phyloP scores from a whole-genome alignment of 2,113 vertebrate species.

The Mormyrus lacerda region DNA sequence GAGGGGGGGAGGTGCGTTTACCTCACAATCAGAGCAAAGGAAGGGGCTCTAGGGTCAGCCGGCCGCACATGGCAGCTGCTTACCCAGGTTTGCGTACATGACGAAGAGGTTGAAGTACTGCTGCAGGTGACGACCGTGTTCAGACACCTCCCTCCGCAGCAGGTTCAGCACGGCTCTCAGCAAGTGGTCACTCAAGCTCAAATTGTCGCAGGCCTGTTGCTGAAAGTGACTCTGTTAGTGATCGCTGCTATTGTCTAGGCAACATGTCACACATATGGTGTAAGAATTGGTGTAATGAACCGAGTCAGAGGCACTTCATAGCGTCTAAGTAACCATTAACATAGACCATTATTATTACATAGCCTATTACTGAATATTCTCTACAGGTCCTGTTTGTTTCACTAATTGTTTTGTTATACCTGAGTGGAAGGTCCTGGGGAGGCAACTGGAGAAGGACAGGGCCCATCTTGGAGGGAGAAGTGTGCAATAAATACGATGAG shows the following conservation, averaged over 20 bases:
- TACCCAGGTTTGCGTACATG: conserved; percentile 99
- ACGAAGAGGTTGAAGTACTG: conserved; percentile 99
- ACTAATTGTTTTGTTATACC: conserved; percentile 52
- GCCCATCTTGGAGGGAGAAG: conserved; percentile 97
- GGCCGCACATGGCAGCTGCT: conserved; percentile 37
- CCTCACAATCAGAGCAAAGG: not conserved
- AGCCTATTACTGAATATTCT: not conserved
- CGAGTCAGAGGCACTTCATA: not conserved
- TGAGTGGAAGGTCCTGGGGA: conserved; percentile 93
- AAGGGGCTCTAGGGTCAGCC: not conserved
- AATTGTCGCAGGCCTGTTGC: conserved; percentile 85
- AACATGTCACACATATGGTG: not conserved
- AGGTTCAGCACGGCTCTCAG: conserved; percentile 93
- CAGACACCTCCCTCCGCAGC: conserved; percentile 93
- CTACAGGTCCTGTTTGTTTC: not conserved
- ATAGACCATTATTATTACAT: not conserved
- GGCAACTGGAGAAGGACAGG: conserved; percentile 89
- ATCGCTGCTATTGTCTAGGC: not conserved
- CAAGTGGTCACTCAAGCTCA: conserved; percentile 95
- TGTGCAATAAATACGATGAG: conserved; percentile 99
- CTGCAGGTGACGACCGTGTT: conserved; percentile 95
- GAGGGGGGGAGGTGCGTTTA: not conserved
- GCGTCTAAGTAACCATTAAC: not conserved
- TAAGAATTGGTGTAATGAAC: not conserved
- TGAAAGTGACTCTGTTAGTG: not conserved